Evolutionary conservation across 2,888 invertebrate species (phyloP).

Genomic region (Noctua fimbriata): DNA sequence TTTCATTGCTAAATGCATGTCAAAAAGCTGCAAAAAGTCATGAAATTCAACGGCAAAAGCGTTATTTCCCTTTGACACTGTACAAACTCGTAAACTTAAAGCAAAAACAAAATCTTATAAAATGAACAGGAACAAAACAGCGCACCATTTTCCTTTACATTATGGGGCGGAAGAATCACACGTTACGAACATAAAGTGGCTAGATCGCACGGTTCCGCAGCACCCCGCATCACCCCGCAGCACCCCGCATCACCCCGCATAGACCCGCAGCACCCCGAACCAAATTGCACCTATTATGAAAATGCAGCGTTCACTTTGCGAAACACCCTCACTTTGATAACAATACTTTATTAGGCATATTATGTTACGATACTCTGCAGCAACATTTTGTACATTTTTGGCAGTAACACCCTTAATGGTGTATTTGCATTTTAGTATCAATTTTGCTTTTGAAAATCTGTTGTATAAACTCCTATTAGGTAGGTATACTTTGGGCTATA

Average conservation of each 20-base stretch:
- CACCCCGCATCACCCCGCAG: conserved; percentile 7
- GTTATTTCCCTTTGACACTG: neutral
- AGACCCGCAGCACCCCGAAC: conserved; percentile 42
- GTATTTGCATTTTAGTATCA: conserved; percentile 42
- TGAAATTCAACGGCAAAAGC: neutral
- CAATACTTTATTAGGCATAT: conserved; percentile 60
- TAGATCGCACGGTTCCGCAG: conserved; percentile 38
- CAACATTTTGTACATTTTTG: conserved; percentile 50
- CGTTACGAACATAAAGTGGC: conserved; percentile 59
- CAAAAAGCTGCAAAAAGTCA: neutral
- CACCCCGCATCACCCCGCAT: conserved; percentile 12
- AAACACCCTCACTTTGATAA: conserved; percentile 58
- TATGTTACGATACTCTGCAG: conserved; percentile 48
- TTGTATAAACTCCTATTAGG: neutral
- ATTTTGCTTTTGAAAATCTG: conserved; percentile 19
- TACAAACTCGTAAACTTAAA: conserved; percentile 15
- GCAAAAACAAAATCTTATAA: conserved; percentile 39
- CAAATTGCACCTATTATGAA: conserved; percentile 63
- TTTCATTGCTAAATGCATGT: neutral
- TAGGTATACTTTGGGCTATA: neutral
- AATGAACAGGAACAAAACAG: conserved; percentile 31
- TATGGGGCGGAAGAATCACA: conserved; percentile 57
- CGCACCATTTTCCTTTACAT: conserved; percentile 53
- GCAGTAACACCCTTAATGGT: conserved; percentile 17
- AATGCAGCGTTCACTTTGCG: conserved; percentile 61